These are phyloP conservation scores for Sitta europaea DNA, from an alignment of 2,113 vertebrate species.

Conservation along the genomic window DNA sequence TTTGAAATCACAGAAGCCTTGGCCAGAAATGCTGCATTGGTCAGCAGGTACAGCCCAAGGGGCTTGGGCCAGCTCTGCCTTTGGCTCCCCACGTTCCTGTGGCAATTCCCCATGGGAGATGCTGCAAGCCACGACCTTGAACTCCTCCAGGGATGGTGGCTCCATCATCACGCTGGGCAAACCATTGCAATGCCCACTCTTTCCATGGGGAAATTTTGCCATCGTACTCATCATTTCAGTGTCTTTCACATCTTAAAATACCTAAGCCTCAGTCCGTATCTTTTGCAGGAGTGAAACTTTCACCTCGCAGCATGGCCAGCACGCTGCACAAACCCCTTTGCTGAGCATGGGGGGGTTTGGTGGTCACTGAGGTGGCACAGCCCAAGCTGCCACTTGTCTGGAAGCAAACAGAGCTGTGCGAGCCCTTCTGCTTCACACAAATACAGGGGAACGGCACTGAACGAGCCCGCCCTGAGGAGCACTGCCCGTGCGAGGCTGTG, in stretches of 20 bases:
- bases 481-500: accelerated
- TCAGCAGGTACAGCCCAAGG: neutral
- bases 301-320: accelerated
- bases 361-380: accelerated
- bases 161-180: neutral
- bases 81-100: neutral
- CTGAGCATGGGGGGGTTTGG: accelerated
- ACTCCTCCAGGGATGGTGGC: accelerated
- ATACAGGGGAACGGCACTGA: accelerated
- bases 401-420: accelerated
- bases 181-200: neutral
- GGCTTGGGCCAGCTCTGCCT: neutral
- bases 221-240: accelerated
- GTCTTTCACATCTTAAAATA: accelerated
- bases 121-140: neutral
- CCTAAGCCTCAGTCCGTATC: accelerated
- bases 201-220: neutral
- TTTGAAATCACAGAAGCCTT: neutral
- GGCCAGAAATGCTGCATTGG: accelerated
- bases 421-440: accelerated
- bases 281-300: neutral
- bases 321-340: neutral
- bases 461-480: accelerated
- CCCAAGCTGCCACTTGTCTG: neutral
- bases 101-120: accelerated